phyloP scores from a whole-genome alignment of 2,888 invertebrate genomes.

The Tenthredo distinguenda region DNA sequence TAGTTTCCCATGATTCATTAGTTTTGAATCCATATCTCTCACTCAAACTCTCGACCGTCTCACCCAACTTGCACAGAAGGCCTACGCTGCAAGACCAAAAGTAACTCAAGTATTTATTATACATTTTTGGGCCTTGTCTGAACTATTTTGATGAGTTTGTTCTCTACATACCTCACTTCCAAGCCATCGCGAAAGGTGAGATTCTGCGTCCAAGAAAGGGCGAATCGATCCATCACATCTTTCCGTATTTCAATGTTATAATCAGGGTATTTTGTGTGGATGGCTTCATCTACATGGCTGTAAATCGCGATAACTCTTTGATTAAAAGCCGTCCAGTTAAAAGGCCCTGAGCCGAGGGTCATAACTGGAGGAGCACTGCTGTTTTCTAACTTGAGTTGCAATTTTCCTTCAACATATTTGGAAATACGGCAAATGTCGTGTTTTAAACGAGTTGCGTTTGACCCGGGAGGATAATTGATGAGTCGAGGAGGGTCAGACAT shows the following conservation, averaged over 20 bases:
- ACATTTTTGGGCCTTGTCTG: background rate
- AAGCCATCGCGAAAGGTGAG: slow-evolving; percentile 63
- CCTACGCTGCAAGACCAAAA: slow-evolving; percentile 70
- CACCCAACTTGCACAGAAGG: slow-evolving; percentile 69
- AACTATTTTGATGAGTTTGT: background rate
- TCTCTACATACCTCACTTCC: slow-evolving; percentile 68
- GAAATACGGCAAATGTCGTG: slow-evolving; percentile 68
- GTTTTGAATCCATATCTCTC: slow-evolving; percentile 56
- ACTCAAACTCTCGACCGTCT: slow-evolving; percentile 66
- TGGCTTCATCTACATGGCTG: slow-evolving; percentile 66
- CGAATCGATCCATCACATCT: slow-evolving; percentile 62
- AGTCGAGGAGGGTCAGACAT: slow-evolving; percentile 61
- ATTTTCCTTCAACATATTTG: slow-evolving; percentile 61
- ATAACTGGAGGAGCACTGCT: background rate
- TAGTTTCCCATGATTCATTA: background rate
- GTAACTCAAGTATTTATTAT: background rate
- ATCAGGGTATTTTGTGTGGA: slow-evolving; percentile 62
- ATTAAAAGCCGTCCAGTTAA: slow-evolving; percentile 73
- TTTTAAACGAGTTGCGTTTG: slow-evolving; percentile 69
- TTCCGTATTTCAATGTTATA: slow-evolving; percentile 59
- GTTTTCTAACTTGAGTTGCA: slow-evolving; percentile 63
- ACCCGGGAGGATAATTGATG: slow-evolving; percentile 68
- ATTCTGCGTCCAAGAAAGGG: slow-evolving; percentile 65
- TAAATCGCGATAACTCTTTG: slow-evolving; percentile 68
- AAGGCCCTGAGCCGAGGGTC: background rate